Evolutionary conservation across 2,113 vertebrate genomes (phyloP), one percentile per base, ranked within the genome.

Genomic region (Sinocyclocheilus maitianheensis): DNA sequence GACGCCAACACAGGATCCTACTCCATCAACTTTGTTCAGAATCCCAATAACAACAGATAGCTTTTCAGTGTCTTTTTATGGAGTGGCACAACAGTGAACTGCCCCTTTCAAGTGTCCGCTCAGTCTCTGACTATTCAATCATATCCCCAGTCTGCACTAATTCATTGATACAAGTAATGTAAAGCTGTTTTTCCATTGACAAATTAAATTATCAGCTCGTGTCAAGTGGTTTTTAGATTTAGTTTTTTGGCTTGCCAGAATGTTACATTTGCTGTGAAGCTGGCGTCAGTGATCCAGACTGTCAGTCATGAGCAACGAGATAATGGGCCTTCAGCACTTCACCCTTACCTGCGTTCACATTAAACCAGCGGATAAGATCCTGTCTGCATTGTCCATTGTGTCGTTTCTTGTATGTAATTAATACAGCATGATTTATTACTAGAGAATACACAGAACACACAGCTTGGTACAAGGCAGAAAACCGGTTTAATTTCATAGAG

Each of bases 1-100:
- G 97, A 99, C 90, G 84, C 95, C 1, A 89, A 91, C 40, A 96
- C 96, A 9, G 98, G 98, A 26, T 97, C 97, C 20, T 99, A 99
- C 90, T 37, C 97, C 30, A 92, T 99, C 92, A 99, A 98, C 90
- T 99, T 99, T 88, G 94, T 98, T 89, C 97, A 99, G 94, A 96
- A 95, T 91, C 95, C 94, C 72, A 96, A 95, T 85, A 96, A 96
- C 80, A 95, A 96, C 87, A 96, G 96, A 96, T 97, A 96, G 90
- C 94, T 46, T 46, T 22, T 9, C 7, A 7, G 20, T 30, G 12
- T 5, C 24, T 16, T 3, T 80, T 55, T 34, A 55, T 55, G 11
- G 5, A 55, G 26, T 34, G 24, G 30, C 51, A 30, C 55, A 22
- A 40, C 8, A 11, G 34, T 72, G 18, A 34, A 20, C 76, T 20